Evolutionary conservation across 2,888 invertebrate genomes (phyloP), one percentile per base, ranked within the genome.

Genomic region (Digitonthophagus gazella): DNA sequence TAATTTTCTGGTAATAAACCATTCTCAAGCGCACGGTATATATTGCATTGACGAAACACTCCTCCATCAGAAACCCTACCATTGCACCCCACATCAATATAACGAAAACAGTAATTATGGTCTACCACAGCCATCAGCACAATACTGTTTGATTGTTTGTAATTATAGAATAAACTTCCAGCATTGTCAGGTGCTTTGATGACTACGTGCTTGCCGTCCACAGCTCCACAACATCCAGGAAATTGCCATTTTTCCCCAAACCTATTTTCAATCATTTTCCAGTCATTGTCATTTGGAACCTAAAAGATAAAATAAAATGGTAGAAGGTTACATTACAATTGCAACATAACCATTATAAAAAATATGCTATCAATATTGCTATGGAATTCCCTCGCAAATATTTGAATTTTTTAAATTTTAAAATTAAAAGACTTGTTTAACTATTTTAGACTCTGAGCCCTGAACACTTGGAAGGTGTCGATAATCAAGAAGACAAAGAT

Each of bases 81-180:
- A 71, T 76, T 74, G 61, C 72, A 73, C 20, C 76, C 75, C 58
- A 76, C 68, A 69, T 76, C 73, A 66, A 75, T 70, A 67, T 75
- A 75, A 15, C 67, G 72, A 71, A 78, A 78, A 68, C 74, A 74
- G 70, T 76, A 78, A 70, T 77, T 74, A 71, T 74, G 72, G 70
- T 77, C 76, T 63, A 74, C 75, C 71, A 76, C 64, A 66, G 75
- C 77, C 69, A 76, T 71, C 58, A 76, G 70, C 16, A 75, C 72
- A 70, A 76, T 75, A 69, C 75, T 74, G 68, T 75, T 71, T 65
- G 71, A 67, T 14, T 70, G 71, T 75, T 77, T 76, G 71, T 76
- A 77, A 71, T 76, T 76, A 65, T 69, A 77, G 71, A 73, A 76
- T 72, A 71, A 67, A 75, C 75, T 75, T 69, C 75, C 75, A 56